Conservation (phyloP, 2,888 invertebrate species). For the Ornithoptera alexandrae region DNA sequence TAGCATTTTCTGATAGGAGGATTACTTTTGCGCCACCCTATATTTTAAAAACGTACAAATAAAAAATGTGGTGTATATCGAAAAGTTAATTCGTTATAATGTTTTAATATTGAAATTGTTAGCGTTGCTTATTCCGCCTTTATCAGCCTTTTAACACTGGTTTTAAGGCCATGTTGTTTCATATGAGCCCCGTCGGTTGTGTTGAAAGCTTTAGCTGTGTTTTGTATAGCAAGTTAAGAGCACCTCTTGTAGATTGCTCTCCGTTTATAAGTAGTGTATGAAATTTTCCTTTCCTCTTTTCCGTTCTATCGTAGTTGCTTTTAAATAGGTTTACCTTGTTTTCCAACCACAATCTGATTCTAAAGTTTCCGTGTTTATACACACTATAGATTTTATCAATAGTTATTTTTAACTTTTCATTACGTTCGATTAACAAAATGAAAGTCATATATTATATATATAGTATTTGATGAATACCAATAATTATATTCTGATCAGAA, state of each 20-base stretch:
- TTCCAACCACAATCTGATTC: background rate
- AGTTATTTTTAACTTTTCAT: too few species aligned
- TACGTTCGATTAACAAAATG: too few species aligned
- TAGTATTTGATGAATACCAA: too few species aligned
- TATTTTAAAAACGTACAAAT: too few species aligned
- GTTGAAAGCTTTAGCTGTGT: conserved; percentile 54
- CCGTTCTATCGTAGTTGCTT: conserved; percentile 6
- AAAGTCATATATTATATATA: too few species aligned
- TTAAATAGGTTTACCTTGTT: conserved; percentile 15
- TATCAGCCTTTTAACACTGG: background rate
- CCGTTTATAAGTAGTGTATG: conserved; percentile 37
- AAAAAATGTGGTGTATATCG: too few species aligned
- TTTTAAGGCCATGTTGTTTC: conserved; percentile 35
- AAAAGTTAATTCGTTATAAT: too few species aligned
- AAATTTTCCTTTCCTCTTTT: conserved; percentile 10
- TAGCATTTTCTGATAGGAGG: too few species aligned
- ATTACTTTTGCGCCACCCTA: too few species aligned
- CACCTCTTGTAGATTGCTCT: conserved; percentile 60
- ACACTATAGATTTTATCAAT: too few species aligned
- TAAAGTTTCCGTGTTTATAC: background rate
- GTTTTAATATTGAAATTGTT: too few species aligned
- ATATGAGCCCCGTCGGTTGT: conserved; percentile 38
- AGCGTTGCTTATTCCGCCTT: background rate
- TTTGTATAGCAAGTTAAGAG: conserved; percentile 69
- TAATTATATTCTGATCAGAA: too few species aligned